Percentiles rank a stretch among this genome's conserved stretches.
Evolutionary conservation across 1,140 invertebrate species (phyloP).

Genomic region (Lineus longissimus): DNA sequence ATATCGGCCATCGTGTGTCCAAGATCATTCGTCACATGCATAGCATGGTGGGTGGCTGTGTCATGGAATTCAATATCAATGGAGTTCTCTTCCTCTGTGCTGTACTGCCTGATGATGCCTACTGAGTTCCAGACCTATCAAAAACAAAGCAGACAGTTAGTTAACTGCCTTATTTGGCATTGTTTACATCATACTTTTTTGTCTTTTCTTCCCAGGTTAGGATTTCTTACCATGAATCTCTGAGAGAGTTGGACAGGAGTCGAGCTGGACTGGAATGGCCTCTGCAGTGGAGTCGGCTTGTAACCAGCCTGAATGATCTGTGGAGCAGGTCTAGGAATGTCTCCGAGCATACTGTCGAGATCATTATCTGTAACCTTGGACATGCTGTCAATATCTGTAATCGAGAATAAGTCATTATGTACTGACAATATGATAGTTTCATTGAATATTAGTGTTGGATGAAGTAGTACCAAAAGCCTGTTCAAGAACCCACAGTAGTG

Average conservation of each 20-base stretch:
- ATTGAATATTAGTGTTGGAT: too few relatives aligned
- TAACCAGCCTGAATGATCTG: slow-evolving; percentile 29
- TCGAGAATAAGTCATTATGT: background rate
- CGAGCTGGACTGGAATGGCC: slow-evolving; percentile 84
- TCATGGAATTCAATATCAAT: slow-evolving; percentile 97
- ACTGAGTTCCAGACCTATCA: slow-evolving; percentile 52
- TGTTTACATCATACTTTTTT: background rate
- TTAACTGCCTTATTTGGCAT: background rate
- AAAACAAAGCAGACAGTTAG: background rate
- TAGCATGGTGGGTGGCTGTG: slow-evolving; percentile 78
- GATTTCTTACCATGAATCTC: slow-evolving; percentile 66
- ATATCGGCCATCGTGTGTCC: slow-evolving; percentile 78
- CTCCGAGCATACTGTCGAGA: slow-evolving; percentile 22
- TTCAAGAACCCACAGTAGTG: too few relatives aligned
- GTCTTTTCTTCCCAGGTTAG: background rate
- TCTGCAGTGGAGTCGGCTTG: slow-evolving; percentile 59
- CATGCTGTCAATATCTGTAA: slow-evolving; percentile 1
- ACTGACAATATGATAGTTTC: too few relatives aligned
- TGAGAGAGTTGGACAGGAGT: slow-evolving; percentile 79
- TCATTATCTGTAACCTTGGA: slow-evolving; percentile 27
- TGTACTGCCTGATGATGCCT: slow-evolving; percentile 51
- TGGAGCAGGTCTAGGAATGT: slow-evolving; percentile 23
- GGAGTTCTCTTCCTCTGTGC: slow-evolving; percentile 57
- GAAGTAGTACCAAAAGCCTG: too few relatives aligned
- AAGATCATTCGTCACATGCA: slow-evolving; percentile 78